Evolutionary conservation across 64 coral and sea anemone genomes (phyloP).

Genomic region (Montipora efflorescens): DNA sequence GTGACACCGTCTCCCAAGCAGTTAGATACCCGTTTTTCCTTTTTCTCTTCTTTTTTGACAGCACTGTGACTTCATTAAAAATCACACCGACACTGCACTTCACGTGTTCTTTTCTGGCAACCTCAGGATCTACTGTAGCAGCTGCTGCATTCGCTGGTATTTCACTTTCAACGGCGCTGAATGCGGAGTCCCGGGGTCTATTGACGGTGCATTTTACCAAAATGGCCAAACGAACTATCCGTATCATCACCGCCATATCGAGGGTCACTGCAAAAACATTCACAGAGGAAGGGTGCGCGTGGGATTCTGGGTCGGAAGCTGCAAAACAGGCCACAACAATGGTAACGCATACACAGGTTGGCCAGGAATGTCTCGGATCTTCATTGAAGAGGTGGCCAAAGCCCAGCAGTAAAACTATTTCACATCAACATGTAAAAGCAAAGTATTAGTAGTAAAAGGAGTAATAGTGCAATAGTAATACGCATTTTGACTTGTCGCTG

Average conservation of each 20-base stretch:
- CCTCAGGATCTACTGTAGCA: too few relatives aligned
- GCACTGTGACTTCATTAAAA: constrained; percentile 26
- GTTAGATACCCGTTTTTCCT: too few relatives aligned
- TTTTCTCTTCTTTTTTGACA: too few relatives aligned
- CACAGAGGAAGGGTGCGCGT: background rate
- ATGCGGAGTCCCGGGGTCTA: background rate
- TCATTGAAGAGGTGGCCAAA: background rate
- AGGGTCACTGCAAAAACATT: too few relatives aligned
- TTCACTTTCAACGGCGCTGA: too few relatives aligned
- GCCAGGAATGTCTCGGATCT: background rate
- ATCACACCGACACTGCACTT: constrained; percentile 26
- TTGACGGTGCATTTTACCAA: background rate
- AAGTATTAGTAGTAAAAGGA: too few relatives aligned
- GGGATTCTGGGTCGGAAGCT: background rate
- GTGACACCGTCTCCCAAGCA: too few relatives aligned
- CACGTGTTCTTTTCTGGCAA: background rate
- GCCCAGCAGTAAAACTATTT: background rate
- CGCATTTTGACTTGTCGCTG: too few relatives aligned
- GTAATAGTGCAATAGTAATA: too few relatives aligned
- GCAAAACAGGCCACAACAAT: background rate
- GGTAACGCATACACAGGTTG: background rate
- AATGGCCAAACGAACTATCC: background rate
- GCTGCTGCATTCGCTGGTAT: too few relatives aligned
- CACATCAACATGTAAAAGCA: too few relatives aligned
- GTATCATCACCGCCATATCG: background rate